These are phyloP conservation scores for Ptychodera flava DNA, from an alignment of 35 echinoderm and acorn worm genomes.

Conservation along the genomic window DNA sequence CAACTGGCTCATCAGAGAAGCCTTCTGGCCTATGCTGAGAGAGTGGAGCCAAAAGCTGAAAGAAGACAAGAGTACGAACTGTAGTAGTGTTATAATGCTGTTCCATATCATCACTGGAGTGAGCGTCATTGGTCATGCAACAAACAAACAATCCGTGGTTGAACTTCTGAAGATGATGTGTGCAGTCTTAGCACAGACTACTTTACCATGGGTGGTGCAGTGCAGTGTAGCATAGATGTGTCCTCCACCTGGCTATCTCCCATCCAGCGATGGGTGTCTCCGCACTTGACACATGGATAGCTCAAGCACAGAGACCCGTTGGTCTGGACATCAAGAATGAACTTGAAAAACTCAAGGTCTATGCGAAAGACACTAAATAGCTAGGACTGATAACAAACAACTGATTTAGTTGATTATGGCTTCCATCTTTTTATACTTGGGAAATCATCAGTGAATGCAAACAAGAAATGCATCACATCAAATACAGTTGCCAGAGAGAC, in stretches of 20 bases:
- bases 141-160: slow-evolving; percentile 22
- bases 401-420: too few relatives aligned
- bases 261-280: neutral
- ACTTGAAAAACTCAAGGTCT: neutral
- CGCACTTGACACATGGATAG: neutral
- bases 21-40: slow-evolving; percentile 52
- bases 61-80: neutral
- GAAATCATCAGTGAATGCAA: too few relatives aligned
- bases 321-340: neutral
- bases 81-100: neutral
- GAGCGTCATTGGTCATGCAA: slow-evolving; percentile 12
- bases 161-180: slow-evolving; percentile 44
- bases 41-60: slow-evolving; percentile 34
- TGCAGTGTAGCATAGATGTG: neutral
- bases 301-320: neutral
- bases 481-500: too few relatives aligned
- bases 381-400: too few relatives aligned
- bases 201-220: neutral
- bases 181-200: slow-evolving; percentile 39
- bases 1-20: slow-evolving; percentile 45
- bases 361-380: too few relatives aligned
- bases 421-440: too few relatives aligned
- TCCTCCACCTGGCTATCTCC: neutral
- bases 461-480: too few relatives aligned
- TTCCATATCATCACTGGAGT: neutral